Conservation (phyloP, 2,113 vertebrate genomes). For the Cygnus buccinator region DNA sequence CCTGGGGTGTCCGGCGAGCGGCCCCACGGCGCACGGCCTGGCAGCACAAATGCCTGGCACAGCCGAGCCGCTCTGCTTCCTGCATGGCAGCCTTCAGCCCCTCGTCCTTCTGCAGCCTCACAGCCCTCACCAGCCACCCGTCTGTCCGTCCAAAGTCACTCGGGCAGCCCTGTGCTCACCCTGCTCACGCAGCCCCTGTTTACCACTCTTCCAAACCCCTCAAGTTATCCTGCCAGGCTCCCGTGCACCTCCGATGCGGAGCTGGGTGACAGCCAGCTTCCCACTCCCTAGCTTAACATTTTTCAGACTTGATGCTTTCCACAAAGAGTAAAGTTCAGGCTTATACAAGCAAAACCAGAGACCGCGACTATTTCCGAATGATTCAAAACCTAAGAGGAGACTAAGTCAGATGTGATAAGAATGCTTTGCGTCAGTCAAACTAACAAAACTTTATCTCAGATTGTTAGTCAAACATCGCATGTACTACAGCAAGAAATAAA, state of each 20-base stretch:
- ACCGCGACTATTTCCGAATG: neutral
- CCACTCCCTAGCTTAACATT: neutral
- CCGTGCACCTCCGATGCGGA: neutral
- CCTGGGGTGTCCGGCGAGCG: neutral
- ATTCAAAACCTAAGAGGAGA: neutral
- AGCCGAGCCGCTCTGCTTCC: slow-evolving; percentile 78
- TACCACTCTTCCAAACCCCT: neutral
- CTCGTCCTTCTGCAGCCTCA: slow-evolving; percentile 79
- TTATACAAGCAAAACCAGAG: neutral
- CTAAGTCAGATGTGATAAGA: neutral
- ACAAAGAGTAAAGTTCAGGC: neutral
- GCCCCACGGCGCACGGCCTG: slow-evolving; percentile 1
- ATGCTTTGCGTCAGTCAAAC: neutral
- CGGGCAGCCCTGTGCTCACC: neutral
- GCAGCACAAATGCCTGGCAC: no score
- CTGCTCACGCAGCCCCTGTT: neutral
- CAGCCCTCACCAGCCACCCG: neutral
- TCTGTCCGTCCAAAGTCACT: neutral
- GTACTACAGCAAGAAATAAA: neutral
- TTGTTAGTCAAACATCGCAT: neutral
- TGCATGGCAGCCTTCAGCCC: slow-evolving; percentile 83
- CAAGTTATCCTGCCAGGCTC: neutral
- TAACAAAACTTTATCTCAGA: neutral
- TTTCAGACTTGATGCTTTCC: neutral
- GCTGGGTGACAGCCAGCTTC: neutral